A percentile compares a stretch with the other conserved stretches of the same genome.
Conservation (phyloP, 2,888 invertebrate genomes). For the Dysmachus trigonus region DNA sequence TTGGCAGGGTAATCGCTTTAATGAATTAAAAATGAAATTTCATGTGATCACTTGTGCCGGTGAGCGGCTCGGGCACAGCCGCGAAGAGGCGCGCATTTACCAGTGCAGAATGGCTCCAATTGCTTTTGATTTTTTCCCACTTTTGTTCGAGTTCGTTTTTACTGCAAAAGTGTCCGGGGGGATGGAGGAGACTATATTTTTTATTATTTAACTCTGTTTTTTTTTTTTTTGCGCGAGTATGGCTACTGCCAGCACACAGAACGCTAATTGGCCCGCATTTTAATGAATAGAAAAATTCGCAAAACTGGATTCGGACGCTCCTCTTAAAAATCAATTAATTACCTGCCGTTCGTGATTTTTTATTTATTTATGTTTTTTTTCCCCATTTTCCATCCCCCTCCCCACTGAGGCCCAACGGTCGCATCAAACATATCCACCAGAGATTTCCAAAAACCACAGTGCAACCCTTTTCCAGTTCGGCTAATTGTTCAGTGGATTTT, state of each 20-base stretch:
- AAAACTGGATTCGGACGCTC: slow-evolving; percentile 20
- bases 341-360: slow-evolving; percentile 27
- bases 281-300: slow-evolving; percentile 36
- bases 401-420: background rate
- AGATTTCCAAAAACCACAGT: slow-evolving; percentile 38
- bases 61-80: background rate
- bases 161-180: background rate
- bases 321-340: slow-evolving; percentile 44
- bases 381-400: background rate
- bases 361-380: background rate
- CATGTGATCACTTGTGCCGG: slow-evolving; percentile 6
- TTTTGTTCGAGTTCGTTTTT: background rate
- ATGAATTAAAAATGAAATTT: slow-evolving; percentile 30
- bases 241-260: background rate
- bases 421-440: slow-evolving; percentile 39
- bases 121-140: slow-evolving; percentile 7
- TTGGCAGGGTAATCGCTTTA: slow-evolving; percentile 12
- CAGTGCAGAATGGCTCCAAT: background rate
- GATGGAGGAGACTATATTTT: background rate
- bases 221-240: background rate
- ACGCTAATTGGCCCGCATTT: slow-evolving; percentile 42
- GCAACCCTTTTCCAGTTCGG: slow-evolving; percentile 32
- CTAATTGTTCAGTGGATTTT: slow-evolving; percentile 42
- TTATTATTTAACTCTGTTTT: background rate
- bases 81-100: background rate